These are phyloP conservation scores for Folsomia manolachei DNA, from an alignment of 2,888 invertebrate genomes.

Conservation along the genomic window DNA sequence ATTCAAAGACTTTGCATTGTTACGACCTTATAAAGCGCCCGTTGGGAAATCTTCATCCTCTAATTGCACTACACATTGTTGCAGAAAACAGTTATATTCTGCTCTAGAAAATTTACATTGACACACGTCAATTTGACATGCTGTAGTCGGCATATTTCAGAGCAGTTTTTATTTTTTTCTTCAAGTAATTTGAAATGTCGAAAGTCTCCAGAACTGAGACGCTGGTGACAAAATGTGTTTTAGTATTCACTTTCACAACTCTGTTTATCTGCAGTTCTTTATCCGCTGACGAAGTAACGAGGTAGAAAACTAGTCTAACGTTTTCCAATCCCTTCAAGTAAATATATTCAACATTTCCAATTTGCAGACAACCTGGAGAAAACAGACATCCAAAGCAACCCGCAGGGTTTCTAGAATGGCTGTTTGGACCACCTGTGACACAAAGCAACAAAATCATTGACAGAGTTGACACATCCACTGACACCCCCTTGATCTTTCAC, in stretches of 20 bases:
- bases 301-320: no score
- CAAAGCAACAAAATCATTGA: background rate
- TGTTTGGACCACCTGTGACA: constrained; percentile 4
- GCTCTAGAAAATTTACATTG: background rate
- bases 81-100: background rate
- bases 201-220: no score
- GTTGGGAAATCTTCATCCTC: background rate
- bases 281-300: no score
- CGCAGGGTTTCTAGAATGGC: constrained; percentile 3
- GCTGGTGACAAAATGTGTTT: no score
- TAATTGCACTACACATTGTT: background rate
- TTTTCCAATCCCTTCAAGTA: no score
- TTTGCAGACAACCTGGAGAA: background rate
- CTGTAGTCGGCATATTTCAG: no score
- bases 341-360: background rate
- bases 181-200: no score
- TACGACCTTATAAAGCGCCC: constrained; percentile 8
- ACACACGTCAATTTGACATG: no score
- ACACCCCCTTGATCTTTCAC: background rate
- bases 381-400: background rate
- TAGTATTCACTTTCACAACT: no score
- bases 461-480: background rate
- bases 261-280: no score
- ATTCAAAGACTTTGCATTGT: constrained; percentile 14
- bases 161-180: no score